These are phyloP conservation scores for Riptortus pedestris DNA, from an alignment of 1,140 invertebrate genomes.

Conservation along the genomic window DNA sequence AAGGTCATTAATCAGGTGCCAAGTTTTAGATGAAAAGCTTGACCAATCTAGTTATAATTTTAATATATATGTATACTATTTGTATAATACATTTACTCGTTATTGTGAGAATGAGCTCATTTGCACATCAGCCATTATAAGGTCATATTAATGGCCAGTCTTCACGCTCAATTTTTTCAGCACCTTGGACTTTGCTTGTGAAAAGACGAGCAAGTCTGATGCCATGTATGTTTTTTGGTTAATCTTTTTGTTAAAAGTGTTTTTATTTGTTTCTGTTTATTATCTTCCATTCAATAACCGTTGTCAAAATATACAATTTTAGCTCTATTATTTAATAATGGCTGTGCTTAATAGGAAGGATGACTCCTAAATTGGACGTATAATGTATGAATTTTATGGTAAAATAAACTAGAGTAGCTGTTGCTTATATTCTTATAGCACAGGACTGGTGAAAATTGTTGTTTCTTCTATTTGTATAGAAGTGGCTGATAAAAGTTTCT, in stretches of 20 bases:
- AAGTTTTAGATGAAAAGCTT: background rate
- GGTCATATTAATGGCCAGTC: background rate
- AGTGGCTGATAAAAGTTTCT: too few relatives aligned
- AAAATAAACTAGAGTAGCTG: background rate
- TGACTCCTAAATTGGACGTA: conserved; percentile 8
- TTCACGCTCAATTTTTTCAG: conserved; percentile 5
- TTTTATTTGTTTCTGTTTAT: too few relatives aligned
- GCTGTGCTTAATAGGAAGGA: background rate
- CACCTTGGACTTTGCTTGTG: too few relatives aligned
- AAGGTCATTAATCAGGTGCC: background rate
- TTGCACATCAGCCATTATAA: background rate
- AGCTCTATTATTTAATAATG: background rate
- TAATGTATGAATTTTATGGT: background rate
- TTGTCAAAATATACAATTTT: too few relatives aligned
- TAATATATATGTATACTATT: too few relatives aligned
- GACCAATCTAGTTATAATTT: background rate
- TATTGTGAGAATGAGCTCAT: background rate
- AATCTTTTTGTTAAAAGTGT: too few relatives aligned
- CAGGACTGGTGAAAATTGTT: background rate
- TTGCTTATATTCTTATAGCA: background rate
- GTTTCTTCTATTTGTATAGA: too few relatives aligned
- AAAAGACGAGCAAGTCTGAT: too few relatives aligned
- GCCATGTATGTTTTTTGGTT: too few relatives aligned
- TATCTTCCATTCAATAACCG: too few relatives aligned
- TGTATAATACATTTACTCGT: too few relatives aligned